phyloP scores from a whole-genome alignment of 2,888 invertebrate species.

The Campaea margaritaria region DNA sequence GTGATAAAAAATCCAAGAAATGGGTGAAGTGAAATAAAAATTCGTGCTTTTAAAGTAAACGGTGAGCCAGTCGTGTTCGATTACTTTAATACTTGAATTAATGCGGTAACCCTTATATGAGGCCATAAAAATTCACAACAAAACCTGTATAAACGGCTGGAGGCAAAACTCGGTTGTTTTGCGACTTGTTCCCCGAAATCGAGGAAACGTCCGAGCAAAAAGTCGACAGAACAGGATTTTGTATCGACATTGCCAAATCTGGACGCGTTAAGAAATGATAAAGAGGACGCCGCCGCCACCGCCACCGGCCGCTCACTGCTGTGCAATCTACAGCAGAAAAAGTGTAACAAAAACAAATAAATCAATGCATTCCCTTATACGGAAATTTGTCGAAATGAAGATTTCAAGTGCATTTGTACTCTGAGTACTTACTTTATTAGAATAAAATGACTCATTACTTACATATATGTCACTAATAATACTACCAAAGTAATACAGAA shows the following conservation, averaged over 20 bases:
- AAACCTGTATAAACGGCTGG: slow-evolving; percentile 82
- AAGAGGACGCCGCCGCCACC: slow-evolving; percentile 74
- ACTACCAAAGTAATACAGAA: no score
- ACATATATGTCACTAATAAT: no score
- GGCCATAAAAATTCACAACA: slow-evolving; percentile 80
- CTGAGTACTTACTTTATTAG: no score
- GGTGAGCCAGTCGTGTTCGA: slow-evolving; percentile 54
- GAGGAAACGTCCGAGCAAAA: slow-evolving; percentile 81
- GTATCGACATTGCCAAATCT: slow-evolving; percentile 82
- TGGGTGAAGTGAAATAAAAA: background rate
- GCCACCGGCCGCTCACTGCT: slow-evolving; percentile 55
- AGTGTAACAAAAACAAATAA: slow-evolving; percentile 57
- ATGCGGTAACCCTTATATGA: slow-evolving; percentile 67
- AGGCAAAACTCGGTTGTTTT: slow-evolving; percentile 78
- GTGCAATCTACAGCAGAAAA: slow-evolving; percentile 48
- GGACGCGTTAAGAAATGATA: slow-evolving; percentile 83
- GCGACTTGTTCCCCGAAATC: slow-evolving; percentile 79
- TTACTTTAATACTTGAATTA: slow-evolving; percentile 66
- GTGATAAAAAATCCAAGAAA: background rate
- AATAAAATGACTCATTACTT: no score
- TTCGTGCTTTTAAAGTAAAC: slow-evolving; percentile 27
- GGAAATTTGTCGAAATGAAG: background rate
- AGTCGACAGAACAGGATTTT: slow-evolving; percentile 81
- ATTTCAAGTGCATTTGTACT: background rate
- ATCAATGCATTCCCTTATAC: slow-evolving; percentile 40